Evolutionary conservation across 2,113 vertebrate species (phyloP).

Genomic region (Hassar affinis): DNA sequence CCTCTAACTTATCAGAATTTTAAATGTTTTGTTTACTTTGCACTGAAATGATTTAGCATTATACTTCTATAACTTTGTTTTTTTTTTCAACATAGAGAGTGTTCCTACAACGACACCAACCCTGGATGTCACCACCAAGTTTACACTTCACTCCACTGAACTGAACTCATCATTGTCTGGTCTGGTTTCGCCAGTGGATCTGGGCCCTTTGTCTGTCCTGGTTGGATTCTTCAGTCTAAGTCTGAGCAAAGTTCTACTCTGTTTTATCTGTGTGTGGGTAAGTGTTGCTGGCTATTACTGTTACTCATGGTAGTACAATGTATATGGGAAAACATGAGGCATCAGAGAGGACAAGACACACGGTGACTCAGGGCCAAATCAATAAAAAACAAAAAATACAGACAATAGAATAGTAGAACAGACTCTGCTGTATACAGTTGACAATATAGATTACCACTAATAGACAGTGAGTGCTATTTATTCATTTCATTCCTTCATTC

Average conservation of each 20-base stretch:
- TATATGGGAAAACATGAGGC: background rate
- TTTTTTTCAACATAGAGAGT: background rate
- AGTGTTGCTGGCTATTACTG: no score
- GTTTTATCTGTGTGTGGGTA: constrained; percentile 61
- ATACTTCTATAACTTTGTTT: background rate
- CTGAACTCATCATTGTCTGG: fast-evolving
- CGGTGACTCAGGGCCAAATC: background rate
- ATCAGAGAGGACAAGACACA: background rate
- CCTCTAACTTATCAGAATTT: background rate
- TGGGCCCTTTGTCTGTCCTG: constrained; percentile 47
- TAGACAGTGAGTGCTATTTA: no score
- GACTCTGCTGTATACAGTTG: background rate
- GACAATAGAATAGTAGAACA: background rate
- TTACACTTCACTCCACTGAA: background rate
- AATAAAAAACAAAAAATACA: background rate
- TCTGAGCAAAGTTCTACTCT: constrained; percentile 61
- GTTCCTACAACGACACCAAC: background rate
- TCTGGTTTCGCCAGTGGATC: background rate
- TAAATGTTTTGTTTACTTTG: background rate
- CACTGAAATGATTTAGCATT: background rate
- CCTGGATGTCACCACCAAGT: background rate
- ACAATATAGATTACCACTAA: background rate
- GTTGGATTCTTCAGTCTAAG: constrained; percentile 45
- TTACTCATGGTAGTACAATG: background rate
- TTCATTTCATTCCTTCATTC: no score